Conservation (phyloP, 1,140 invertebrate genomes). For the Capitella teleta region DNA sequence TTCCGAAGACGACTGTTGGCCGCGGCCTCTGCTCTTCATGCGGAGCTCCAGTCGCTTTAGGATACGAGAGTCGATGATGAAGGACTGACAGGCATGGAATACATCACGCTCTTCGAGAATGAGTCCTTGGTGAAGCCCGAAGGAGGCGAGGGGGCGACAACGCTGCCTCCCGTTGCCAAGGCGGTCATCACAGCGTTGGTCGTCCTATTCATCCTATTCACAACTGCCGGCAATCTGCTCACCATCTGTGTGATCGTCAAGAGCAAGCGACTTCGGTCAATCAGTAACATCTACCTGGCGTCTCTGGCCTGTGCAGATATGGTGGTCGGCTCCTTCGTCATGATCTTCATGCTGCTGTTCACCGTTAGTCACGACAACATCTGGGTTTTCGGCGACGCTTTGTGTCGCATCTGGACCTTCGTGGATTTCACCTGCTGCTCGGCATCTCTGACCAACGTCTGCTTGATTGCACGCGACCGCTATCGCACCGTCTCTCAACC, state of each 20-base stretch:
- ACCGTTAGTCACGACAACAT: neutral
- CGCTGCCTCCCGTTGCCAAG: neutral
- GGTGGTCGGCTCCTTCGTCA: constrained; percentile 1
- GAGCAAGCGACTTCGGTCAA: neutral
- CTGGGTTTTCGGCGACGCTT: neutral
- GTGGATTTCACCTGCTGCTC: no score
- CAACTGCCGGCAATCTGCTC: constrained; percentile 2
- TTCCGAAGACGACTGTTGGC: no score
- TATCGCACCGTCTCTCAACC: no score
- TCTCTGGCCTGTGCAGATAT: constrained; percentile 3
- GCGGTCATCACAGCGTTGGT: neutral
- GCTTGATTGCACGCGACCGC: no score
- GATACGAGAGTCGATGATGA: no score
- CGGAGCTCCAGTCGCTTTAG: no score
- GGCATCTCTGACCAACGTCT: no score
- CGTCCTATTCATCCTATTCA: constrained; percentile 1
- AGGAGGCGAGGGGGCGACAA: no score
- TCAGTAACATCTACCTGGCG: constrained; percentile 3
- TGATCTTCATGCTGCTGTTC: neutral
- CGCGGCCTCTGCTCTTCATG: no score
- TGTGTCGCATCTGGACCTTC: constrained; percentile 5
- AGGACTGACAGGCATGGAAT: no score
- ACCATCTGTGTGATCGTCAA: neutral
- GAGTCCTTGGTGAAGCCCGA: no score
- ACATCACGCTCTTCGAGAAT: no score